Evolutionary conservation across 2,888 invertebrate species (phyloP).

Genomic region (Mesopsocus fuscifrons): DNA sequence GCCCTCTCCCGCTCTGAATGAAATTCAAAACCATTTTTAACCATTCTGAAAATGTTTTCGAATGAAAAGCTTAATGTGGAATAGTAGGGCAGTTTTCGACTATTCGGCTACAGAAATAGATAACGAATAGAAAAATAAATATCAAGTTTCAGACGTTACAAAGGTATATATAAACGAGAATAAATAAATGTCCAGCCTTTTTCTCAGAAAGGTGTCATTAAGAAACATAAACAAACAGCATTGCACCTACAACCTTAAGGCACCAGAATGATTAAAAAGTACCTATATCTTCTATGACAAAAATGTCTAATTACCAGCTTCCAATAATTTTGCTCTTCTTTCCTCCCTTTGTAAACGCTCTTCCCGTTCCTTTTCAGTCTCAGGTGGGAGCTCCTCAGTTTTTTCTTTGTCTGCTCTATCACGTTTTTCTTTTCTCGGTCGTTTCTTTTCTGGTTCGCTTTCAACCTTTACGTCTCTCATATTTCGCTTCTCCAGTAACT

Average conservation of each 20-base stretch:
- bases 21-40: too few relatives aligned
- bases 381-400: constrained; percentile 20
- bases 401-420: constrained; percentile 25
- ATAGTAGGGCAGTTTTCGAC: too few relatives aligned
- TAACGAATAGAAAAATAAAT: constrained; percentile 10
- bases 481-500: constrained; percentile 47
- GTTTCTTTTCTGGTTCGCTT: constrained; percentile 21
- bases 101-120: too few relatives aligned
- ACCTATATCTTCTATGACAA: too few relatives aligned
- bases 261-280: too few relatives aligned
- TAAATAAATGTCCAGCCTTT: neutral
- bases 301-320: constrained; percentile 43
- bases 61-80: too few relatives aligned
- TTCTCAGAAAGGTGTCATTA: too few relatives aligned
- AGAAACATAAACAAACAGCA: too few relatives aligned
- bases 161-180: neutral
- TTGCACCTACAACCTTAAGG: too few relatives aligned
- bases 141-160: neutral
- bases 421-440: constrained; percentile 23
- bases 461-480: constrained; percentile 36
- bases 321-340: constrained; percentile 45
- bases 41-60: too few relatives aligned
- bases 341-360: constrained; percentile 33
- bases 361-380: constrained; percentile 24
- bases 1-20: constrained; percentile 59